These are phyloP conservation scores for Diploptera punctata DNA, from an alignment of 2,888 invertebrate species.

Conservation along the genomic window DNA sequence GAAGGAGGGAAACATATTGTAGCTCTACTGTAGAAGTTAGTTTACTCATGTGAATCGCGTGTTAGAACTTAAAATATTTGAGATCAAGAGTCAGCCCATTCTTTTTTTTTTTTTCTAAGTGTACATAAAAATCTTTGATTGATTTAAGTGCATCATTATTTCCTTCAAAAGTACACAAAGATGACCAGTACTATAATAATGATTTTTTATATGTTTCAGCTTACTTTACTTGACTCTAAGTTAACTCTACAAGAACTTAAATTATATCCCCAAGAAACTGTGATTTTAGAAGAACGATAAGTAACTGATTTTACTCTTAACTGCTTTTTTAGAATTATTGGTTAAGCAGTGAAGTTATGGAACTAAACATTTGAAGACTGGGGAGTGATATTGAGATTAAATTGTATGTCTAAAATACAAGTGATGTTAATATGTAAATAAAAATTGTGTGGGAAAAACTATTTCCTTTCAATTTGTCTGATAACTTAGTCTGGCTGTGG, in stretches of 20 bases:
- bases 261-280: slow-evolving; percentile 92
- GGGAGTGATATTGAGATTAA: slow-evolving; percentile 1
- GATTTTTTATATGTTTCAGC: slow-evolving; percentile 60
- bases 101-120: no score
- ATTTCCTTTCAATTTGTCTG: slow-evolving; percentile 9
- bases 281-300: slow-evolving; percentile 94
- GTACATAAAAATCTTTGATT: no score
- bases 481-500: slow-evolving; percentile 28
- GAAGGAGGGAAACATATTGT: no score
- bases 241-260: slow-evolving; percentile 83
- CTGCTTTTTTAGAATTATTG: background rate
- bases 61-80: no score
- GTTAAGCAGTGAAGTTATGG: background rate
- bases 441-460: background rate
- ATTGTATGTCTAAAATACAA: slow-evolving; percentile 2
- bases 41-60: no score
- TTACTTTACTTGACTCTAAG: slow-evolving; percentile 76
- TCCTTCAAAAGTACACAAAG: no score
- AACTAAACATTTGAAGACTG: background rate
- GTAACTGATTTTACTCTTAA: background rate
- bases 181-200: background rate
- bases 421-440: slow-evolving; percentile 29
- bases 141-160: no score
- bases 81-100: no score
- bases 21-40: no score